phyloP scores from a whole-genome alignment of 2,797 vertebrate genomes.

The Hapalemur alaotrensis region DNA sequence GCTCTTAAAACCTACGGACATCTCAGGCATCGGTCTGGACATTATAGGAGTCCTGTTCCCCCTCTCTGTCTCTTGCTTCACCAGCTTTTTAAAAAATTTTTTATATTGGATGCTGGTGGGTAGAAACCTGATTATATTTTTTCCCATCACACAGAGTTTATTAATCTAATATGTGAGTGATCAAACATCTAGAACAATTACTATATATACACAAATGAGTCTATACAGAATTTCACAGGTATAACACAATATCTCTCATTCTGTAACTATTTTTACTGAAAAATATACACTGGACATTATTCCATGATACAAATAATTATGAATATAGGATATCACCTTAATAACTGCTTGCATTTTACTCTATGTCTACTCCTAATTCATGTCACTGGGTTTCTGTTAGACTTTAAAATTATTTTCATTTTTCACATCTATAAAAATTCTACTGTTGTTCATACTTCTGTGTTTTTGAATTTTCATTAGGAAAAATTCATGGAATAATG shows the following conservation, averaged over 20 bases:
- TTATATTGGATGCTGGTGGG: no score
- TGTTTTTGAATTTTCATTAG: neutral
- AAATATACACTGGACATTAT: neutral
- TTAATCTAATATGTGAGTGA: neutral
- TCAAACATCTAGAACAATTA: neutral
- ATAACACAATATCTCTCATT: neutral
- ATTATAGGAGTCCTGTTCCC: neutral
- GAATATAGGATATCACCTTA: no score
- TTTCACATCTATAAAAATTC: neutral
- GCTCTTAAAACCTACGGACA: neutral
- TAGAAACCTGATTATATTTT: no score
- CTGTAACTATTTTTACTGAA: neutral
- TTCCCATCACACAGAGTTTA: neutral
- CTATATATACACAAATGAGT: neutral
- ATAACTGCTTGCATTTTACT: neutral
- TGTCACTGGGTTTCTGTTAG: neutral
- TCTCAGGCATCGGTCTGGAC: conserved; percentile 72
- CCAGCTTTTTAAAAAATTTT: neutral
- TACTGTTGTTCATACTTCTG: neutral
- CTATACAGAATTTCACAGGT: neutral
- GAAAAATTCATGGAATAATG: neutral
- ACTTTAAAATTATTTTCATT: neutral
- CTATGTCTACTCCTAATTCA: neutral
- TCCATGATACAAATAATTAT: neutral
- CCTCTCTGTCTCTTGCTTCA: neutral